A percentile compares a stretch with the other conserved stretches of the same genome.
Conservation (phyloP, 2,888 invertebrate genomes). For the Mesorhabditis spiculigera region DNA sequence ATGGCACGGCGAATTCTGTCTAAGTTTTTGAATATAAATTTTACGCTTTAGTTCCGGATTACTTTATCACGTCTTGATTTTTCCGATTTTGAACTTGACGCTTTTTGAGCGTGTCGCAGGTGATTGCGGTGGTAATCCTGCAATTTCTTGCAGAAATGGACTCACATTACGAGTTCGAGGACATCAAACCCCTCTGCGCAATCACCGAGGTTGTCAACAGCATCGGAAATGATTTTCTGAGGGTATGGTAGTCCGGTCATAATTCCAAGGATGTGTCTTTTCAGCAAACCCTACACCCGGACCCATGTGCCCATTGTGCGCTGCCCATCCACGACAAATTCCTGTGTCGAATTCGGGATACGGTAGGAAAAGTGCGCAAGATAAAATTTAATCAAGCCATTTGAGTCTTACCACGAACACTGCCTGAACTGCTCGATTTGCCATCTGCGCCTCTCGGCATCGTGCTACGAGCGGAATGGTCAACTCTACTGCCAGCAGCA, state of each 20-base stretch:
- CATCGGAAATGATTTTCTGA: not conserved
- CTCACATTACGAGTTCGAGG: not conserved
- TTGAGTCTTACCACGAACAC: conserved; percentile 78
- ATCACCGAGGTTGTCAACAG: not conserved
- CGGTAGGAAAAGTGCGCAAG: not conserved
- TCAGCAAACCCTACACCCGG: not conserved
- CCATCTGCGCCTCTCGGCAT: conserved; percentile 84
- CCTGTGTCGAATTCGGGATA: not conserved
- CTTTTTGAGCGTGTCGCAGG: no score
- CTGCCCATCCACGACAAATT: not conserved
- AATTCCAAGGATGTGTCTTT: not conserved
- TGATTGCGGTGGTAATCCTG: no score
- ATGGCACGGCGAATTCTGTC: no score
- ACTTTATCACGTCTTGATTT: no score
- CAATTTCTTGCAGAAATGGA: no score
- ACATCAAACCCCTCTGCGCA: not conserved
- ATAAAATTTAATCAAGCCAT: not conserved
- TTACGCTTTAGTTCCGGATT: no score
- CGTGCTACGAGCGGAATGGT: conserved; percentile 94
- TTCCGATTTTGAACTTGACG: no score
- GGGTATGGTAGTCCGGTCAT: not conserved
- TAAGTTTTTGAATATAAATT: no score
- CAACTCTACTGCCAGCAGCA: conserved; percentile 95
- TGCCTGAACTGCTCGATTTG: conserved; percentile 97
- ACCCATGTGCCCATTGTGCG: not conserved